These are phyloP conservation scores for Caenorhabditis imperialis DNA, from an alignment of 2,888 invertebrate species.

Conservation along the genomic window DNA sequence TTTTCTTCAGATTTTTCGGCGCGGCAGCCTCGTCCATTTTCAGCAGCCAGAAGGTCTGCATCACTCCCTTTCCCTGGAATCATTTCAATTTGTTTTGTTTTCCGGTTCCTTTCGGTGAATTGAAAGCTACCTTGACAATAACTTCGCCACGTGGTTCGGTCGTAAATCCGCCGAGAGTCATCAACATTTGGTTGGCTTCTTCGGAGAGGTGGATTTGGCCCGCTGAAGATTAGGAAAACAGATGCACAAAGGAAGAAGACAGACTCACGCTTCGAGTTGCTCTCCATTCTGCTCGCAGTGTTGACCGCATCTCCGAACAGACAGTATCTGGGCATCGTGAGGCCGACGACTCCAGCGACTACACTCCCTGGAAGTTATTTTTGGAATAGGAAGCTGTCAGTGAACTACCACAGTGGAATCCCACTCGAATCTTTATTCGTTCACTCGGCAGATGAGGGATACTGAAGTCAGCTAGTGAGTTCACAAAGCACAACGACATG, in stretches of 20 bases:
- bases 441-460: conserved; percentile 73
- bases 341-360: conserved; percentile 71
- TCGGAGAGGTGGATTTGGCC: conserved; percentile 72
- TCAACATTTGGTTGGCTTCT: conserved; percentile 69
- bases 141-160: conserved; percentile 74
- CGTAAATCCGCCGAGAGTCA: conserved; percentile 67
- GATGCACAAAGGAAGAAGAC: too few relatives aligned
- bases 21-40: conserved; percentile 45
- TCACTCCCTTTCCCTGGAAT: conserved; percentile 70
- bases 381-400: too few relatives aligned
- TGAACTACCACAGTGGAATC: conserved; percentile 63
- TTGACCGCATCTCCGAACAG: conserved; percentile 69
- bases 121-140: conserved; percentile 65
- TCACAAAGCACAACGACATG: conserved; percentile 67
- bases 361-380: conserved; percentile 54
- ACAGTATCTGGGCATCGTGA: conserved; percentile 72
- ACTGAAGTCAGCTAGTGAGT: conserved; percentile 57
- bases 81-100: conserved; percentile 7
- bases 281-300: conserved; percentile 69
- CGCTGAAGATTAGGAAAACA: conserved; percentile 54
- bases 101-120: not conserved
- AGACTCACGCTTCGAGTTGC: conserved; percentile 63
- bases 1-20: conserved; percentile 33
- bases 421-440: conserved; percentile 65
- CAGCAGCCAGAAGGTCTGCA: conserved; percentile 68